Evolutionary conservation across 1,140 invertebrate species (phyloP), one percentile per base, ranked within the genome.

Genomic region (Armadillidium nasatum): DNA sequence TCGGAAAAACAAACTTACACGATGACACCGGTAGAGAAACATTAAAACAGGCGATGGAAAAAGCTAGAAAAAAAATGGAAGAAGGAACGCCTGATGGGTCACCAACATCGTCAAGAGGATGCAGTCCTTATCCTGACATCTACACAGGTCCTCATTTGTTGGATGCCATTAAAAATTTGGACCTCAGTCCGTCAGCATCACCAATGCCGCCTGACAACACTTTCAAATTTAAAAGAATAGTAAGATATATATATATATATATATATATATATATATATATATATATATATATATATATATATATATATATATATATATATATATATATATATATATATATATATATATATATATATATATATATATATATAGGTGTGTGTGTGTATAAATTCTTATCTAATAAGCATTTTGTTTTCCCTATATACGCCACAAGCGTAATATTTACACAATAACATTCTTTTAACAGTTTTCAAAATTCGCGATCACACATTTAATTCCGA

Each of bases 1-100:
- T 93, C 68, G 91, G 91, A 7, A 87, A 88, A 19, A 91, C 90
- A 82, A 88, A 88, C 75, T 90, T 87, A 73, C 85, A 87, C 0
- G 87, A 90, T 0, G 88, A 90, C 76, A 89, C 89, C 81, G 91
- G 89, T 78, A 90, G 92, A 74, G 89, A 91, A 78, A 90, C 90
- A 79, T 83, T 93, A 21, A 90, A 90, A 82, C 87, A 86, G 73
- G 92, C 92, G 7, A 93, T 93, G 85, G 88, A 90, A n/a, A 90
- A 92, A 82, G 92, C 91, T 0, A 87, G 79, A 13, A 70, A 74
- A 43, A 78, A 69, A 50, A 80, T 80, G 79, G 79, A 80, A 44
- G 79, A 78, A 74, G 77, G 72, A 4, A 80, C 79, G 15, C 79
- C 79, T 13, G 79, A 80, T 44, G 76, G 76, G 0, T 80, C 79